Base-by-base conservation (phyloP, 2,888 invertebrate genomes). In the Thera britannica region DNA sequence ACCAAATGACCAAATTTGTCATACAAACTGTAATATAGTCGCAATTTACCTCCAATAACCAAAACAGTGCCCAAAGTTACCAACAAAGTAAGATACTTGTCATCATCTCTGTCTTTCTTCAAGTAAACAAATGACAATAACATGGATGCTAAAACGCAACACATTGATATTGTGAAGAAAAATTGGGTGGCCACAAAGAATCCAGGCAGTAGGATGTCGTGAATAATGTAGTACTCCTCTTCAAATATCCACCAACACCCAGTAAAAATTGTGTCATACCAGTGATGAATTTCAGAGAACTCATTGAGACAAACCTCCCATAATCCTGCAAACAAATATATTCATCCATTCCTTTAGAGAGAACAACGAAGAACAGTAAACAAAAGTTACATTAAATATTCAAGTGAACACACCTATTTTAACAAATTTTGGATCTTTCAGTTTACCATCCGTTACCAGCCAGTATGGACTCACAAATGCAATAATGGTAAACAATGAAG, bases 231-330 rank as follows among this genome's bases (percentile, higher is more conserved):
- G 86, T 98, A 98, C 90, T 99, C 99, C 87, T 98, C 98, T 89
- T 99, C 98, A 83, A 98, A 98, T 70, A 99, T 97, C 98, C 99
- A 99, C 97, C 98, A 98, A 83, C 99, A 99, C 0, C 98, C 98
- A 12, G 94, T 95, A 80, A 98, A 98, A 62, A 94, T 94, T 4
- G 96, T 96, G 81, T 98, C 98, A 89, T 98, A 99, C 87, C 96
- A 95, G 75, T 97, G 96, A 76, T 97, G 96, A 3, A 97, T 96
- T 85, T 99, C 98, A 88, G 97, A 96, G 84, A 98, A 98, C 56
- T 97, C 95, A 78, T 96, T 95, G 80, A 99, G 98, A 85, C 99
- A 99, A 3, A 98, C 98, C 88, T 98, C 97, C 99, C 99, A 99
- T 48, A 99, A 93, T 44, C 99, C 99, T 96, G 87, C 23, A 94